Evolutionary conservation across 2,888 invertebrate species (phyloP).

Genomic region (Caenorhabditis angaria): DNA sequence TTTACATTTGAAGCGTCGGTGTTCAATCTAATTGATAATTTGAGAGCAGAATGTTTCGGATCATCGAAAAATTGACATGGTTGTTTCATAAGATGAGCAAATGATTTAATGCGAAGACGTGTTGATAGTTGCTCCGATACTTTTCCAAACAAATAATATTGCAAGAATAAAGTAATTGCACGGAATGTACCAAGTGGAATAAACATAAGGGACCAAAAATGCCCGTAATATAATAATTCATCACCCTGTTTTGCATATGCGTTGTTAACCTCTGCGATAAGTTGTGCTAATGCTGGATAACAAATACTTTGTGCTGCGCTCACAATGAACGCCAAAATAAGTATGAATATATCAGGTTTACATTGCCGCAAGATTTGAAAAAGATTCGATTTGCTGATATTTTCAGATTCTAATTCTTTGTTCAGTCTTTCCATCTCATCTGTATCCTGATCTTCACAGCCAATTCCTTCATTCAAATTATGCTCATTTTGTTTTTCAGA

Average conservation of each 20-base stretch:
- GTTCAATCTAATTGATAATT: slow-evolving; percentile 73
- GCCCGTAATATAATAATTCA: slow-evolving; percentile 69
- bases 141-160: slow-evolving; percentile 69
- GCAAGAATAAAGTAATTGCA: slow-evolving; percentile 40
- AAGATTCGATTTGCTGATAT: slow-evolving; percentile 20
- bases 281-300: slow-evolving; percentile 25
- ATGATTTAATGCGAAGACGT: slow-evolving; percentile 72
- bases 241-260: slow-evolving; percentile 53
- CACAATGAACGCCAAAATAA: slow-evolving; percentile 20
- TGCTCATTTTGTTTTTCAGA: neutral
- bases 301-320: slow-evolving; percentile 22
- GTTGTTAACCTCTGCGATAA: slow-evolving; percentile 22
- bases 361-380: slow-evolving; percentile 34
- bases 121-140: slow-evolving; percentile 71
- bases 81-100: slow-evolving; percentile 71
- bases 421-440: slow-evolving; percentile 33
- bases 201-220: slow-evolving; percentile 74
- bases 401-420: slow-evolving; percentile 31
- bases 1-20: slow-evolving; percentile 74
- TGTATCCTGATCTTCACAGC: neutral
- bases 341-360: slow-evolving; percentile 17
- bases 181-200: slow-evolving; percentile 72
- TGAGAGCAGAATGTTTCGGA: slow-evolving; percentile 72
- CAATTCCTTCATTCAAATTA: neutral
- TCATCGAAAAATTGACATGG: slow-evolving; percentile 74